Conservation (phyloP, 2,888 invertebrate species). For the Lampropteryx suffumata region DNA sequence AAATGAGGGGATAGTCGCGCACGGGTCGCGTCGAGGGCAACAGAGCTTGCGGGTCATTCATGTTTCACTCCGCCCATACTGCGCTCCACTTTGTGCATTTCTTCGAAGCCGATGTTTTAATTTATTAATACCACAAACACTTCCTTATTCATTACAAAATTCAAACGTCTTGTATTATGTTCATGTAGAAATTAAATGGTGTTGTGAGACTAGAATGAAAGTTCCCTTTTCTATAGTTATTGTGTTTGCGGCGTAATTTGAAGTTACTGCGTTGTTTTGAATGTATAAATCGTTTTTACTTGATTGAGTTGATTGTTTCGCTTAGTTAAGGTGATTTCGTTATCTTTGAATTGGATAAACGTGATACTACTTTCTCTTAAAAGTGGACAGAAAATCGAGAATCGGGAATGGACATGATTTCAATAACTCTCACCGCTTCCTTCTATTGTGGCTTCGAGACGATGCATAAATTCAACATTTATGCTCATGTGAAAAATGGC, state of each 20-base stretch:
- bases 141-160: slow-evolving; percentile 26
- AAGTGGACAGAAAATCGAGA: slow-evolving; percentile 27
- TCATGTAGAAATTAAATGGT: background rate
- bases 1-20: slow-evolving; percentile 52
- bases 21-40: slow-evolving; percentile 58
- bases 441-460: slow-evolving; percentile 52
- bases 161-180: slow-evolving; percentile 10
- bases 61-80: slow-evolving; percentile 63
- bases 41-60: slow-evolving; percentile 62
- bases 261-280: slow-evolving; percentile 7
- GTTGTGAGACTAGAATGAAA: background rate
- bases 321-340: slow-evolving; percentile 7
- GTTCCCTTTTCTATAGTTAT: background rate
- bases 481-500: slow-evolving; percentile 45
- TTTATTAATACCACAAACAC: slow-evolving; percentile 34
- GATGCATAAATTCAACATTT: slow-evolving; percentile 51
- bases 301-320: background rate
- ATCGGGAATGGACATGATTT: slow-evolving; percentile 47
- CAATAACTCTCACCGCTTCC: slow-evolving; percentile 59
- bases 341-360: slow-evolving; percentile 4
- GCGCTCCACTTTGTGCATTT: slow-evolving; percentile 54
- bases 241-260: background rate
- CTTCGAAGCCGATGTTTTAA: slow-evolving; percentile 34
- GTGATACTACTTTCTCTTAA: slow-evolving; percentile 6
- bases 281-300: background rate